A percentile compares a stretch with the other conserved stretches of the same genome.
phyloP scores from a whole-genome alignment of 2,113 vertebrate genomes.

The Lophochroa leadbeateri region DNA sequence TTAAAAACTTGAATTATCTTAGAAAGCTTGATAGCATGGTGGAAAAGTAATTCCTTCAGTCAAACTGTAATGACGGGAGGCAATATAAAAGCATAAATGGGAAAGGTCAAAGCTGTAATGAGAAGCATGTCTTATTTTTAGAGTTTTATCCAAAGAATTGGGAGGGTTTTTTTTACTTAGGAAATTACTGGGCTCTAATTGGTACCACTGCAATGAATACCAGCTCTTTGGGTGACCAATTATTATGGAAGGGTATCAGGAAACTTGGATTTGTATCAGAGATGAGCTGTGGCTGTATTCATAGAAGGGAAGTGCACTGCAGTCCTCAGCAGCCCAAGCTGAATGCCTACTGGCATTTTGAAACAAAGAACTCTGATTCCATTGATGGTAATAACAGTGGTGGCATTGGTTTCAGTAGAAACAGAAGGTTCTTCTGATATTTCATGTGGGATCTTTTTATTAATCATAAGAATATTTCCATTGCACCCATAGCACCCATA shows the following conservation, averaged over 20 bases:
- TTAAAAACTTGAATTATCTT: neutral
- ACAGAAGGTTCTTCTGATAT: conserved; percentile 25
- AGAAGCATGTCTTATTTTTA: neutral
- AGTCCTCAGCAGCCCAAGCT: neutral
- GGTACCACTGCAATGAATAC: neutral
- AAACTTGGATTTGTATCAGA: conserved; percentile 40
- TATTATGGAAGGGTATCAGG: neutral
- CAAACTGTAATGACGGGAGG: neutral
- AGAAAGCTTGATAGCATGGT: neutral
- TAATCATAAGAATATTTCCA: neutral
- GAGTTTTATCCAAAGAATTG: neutral
- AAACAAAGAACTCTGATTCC: conserved; percentile 38
- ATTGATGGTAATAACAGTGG: neutral
- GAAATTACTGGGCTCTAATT: neutral
- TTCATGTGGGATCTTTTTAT: neutral
- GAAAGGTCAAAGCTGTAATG: neutral
- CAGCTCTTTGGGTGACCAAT: neutral
- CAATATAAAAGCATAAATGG: neutral
- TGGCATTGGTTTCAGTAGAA: neutral
- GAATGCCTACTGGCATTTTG: conserved; percentile 47
- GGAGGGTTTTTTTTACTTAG: neutral
- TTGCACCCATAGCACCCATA: too few relatives aligned
- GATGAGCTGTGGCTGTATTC: neutral
- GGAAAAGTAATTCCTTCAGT: neutral
- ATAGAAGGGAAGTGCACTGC: neutral